phyloP scores from a whole-genome alignment of 2,113 vertebrate species.

The Nyctereutes procyonoides region DNA sequence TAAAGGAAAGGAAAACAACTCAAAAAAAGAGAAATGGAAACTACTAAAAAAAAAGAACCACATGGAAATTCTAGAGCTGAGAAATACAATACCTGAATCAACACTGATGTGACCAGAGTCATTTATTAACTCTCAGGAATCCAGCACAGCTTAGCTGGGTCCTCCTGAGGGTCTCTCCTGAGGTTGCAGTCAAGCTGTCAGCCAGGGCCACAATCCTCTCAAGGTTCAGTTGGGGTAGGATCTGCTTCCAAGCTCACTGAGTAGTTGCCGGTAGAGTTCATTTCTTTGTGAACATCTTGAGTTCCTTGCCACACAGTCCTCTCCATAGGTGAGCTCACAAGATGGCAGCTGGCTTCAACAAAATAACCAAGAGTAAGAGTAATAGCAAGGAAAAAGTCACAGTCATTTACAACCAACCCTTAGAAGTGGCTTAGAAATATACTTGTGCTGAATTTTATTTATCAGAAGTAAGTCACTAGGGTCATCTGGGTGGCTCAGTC shows the following conservation, averaged over 20 bases:
- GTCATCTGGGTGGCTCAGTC: background rate
- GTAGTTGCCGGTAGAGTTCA: background rate
- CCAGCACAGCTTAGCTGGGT: background rate
- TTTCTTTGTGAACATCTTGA: background rate
- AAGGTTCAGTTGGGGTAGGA: background rate
- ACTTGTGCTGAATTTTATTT: background rate
- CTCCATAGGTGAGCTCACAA: background rate
- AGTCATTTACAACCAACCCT: background rate
- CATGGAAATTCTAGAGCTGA: constrained; percentile 55
- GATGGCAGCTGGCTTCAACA: background rate
- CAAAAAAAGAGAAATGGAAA: constrained; percentile 56
- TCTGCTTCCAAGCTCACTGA: background rate
- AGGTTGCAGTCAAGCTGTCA: background rate
- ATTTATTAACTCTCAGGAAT: background rate
- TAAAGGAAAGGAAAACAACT: constrained; percentile 10
- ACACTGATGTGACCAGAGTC: background rate
- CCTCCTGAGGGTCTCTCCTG: background rate
- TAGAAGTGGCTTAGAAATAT: background rate
- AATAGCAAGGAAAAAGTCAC: background rate
- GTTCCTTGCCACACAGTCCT: background rate
- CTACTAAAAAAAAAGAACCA: constrained; percentile 23
- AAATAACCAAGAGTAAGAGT: background rate
- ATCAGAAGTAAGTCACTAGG: background rate
- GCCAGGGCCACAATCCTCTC: background rate
- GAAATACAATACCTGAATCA: background rate